Percentiles rank a stretch among this genome's conserved stretches.
phyloP scores from a whole-genome alignment of 2,797 vertebrate genomes.

The Petrocephalus schoutedeni region DNA sequence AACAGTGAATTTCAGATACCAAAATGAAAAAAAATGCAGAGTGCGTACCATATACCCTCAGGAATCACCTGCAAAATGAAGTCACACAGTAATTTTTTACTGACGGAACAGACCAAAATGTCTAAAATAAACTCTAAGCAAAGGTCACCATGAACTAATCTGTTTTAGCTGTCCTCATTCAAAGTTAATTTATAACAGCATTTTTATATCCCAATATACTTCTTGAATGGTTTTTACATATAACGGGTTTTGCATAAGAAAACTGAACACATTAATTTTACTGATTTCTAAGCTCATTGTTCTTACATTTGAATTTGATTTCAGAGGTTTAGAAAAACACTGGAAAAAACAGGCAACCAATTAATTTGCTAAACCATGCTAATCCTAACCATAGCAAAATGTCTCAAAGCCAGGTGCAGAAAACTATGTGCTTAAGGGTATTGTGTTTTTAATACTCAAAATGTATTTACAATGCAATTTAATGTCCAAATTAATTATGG shows the following conservation, averaged over 20 bases:
- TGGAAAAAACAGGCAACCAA: conserved; percentile 1
- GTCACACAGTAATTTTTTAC: background rate
- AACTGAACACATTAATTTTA: background rate
- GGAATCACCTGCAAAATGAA: background rate
- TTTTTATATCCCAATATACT: background rate
- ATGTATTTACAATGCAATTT: conserved; percentile 8
- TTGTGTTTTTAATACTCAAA: background rate
- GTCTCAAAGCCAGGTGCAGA: conserved; percentile 9
- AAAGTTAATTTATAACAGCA: background rate
- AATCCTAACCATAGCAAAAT: conserved; percentile 4
- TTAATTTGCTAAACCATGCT: conserved; percentile 10
- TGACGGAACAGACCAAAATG: background rate
- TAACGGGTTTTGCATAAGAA: conserved; percentile 7
- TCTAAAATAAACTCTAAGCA: background rate
- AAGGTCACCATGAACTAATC: background rate
- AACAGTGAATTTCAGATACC: background rate
- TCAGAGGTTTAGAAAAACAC: conserved; percentile 13
- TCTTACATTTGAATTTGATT: conserved; percentile 9
- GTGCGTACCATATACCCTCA: background rate
- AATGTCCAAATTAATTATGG: conserved; percentile 19
- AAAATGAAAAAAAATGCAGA: background rate
- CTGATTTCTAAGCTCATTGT: background rate
- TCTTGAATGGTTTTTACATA: background rate
- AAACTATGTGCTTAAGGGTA: background rate
- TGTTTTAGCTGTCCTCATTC: background rate